These are phyloP conservation scores for Kryptolebias ocellatus DNA, from an alignment of 2,797 vertebrate species.

Conservation along the genomic window DNA sequence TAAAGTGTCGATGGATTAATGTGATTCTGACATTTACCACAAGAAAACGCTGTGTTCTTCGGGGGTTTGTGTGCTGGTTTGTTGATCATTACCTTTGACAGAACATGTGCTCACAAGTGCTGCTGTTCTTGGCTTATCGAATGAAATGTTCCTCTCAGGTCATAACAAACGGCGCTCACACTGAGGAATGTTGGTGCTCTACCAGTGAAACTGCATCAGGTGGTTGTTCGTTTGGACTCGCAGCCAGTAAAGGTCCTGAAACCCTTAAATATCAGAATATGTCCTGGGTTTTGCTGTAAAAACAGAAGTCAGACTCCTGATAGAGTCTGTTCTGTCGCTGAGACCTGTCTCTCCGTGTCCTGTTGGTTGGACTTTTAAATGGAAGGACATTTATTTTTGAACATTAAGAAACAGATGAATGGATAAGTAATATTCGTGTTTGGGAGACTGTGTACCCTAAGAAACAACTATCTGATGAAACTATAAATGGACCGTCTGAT, in stretches of 20 bases:
- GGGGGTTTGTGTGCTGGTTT: constrained; percentile 4
- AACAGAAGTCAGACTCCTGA: constrained; percentile 1
- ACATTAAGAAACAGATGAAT: constrained; percentile 5
- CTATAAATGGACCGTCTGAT: constrained; percentile 16
- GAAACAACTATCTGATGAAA: constrained; percentile 23
- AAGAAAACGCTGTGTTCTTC: constrained; percentile 4
- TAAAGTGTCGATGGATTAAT: background rate
- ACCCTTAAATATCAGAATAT: background rate
- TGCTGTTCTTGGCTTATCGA: constrained; percentile 18
- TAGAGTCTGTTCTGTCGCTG: background rate
- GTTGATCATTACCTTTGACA: constrained; percentile 27
- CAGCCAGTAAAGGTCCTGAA: constrained; percentile 8
- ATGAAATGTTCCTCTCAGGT: constrained; percentile 22
- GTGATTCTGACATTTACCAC: background rate
- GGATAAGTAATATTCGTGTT: constrained; percentile 7
- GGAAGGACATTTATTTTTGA: background rate
- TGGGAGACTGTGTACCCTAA: constrained; percentile 5
- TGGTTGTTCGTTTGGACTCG: background rate
- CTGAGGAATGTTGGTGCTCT: background rate
- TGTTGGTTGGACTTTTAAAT: background rate
- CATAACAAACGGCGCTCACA: background rate
- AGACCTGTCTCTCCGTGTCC: background rate
- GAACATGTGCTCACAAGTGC: background rate
- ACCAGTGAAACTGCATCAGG: background rate
- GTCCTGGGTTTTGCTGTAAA: background rate